Evolutionary conservation across 2,113 vertebrate genomes (phyloP), one percentile per base, ranked within the genome.

Genomic region (Grallaria varia): DNA sequence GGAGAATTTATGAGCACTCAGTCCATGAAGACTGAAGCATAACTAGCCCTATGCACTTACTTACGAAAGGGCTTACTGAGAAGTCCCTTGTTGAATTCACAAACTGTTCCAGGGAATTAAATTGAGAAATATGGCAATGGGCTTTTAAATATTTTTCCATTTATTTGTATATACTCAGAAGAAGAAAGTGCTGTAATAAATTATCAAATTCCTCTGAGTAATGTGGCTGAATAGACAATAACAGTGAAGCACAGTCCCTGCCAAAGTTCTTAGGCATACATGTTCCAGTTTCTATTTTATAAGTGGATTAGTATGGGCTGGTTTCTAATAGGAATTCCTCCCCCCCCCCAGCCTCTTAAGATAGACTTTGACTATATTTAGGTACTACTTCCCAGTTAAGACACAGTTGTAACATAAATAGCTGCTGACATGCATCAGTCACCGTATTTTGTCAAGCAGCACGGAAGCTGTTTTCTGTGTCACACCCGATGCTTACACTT

Each of bases 141-240:
- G 17, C 56, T 75, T 88, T 80, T 37, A 72, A 23, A 47, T 12
- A 5, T n/a, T 24, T 76, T 33, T 3, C 24, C 27, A 10, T 80
- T 90, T 88, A 81, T 53, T 59, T 49, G 28, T 74, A 21, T 77
- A 66, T 40, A 80, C 35, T 58, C 37, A n/a, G 78, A 81, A 89
- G 75, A 75, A 84, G 60, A 77, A 84, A 63, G 45, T 80, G 55
- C 60, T 72, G 76, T 87, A 90, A 71, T 84, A 89, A 93, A 92
- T 90, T 19, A 74, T 10, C 64, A 44, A n/a, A 52, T 37, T 89
- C 88, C 76, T 93, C 88, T 63, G 85, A 95, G 69, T 72, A 67
- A 76, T 42, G 52, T n/a, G 62, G 52, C 69, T 60, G 73, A 81
- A 59, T 2, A 82, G 77, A 52, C 40, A 90, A 1, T 33, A 67